Conservation (phyloP, 2,888 invertebrate species). For the Lithosia quadra region DNA sequence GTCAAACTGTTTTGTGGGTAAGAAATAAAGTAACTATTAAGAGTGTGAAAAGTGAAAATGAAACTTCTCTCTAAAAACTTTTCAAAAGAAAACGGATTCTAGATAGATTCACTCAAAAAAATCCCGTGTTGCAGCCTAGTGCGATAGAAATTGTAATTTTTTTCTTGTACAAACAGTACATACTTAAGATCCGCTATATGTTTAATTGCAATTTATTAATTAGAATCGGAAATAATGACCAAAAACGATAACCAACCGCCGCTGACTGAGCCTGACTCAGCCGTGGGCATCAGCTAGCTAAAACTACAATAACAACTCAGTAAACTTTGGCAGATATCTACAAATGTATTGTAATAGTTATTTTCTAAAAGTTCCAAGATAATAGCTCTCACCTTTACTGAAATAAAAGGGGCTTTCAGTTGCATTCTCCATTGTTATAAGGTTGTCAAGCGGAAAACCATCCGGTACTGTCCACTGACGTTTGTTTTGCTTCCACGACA, state of each 20-base stretch:
- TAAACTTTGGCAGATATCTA: too few relatives aligned
- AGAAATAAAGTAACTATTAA: neutral
- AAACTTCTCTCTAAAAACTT: neutral
- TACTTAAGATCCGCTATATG: too few relatives aligned
- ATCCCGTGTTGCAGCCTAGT: too few relatives aligned
- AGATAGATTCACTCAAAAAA: neutral
- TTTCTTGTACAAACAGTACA: too few relatives aligned
- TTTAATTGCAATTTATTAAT: too few relatives aligned
- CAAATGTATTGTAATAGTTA: neutral
- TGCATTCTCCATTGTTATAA: slow-evolving; percentile 15
- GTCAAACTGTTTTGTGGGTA: neutral
- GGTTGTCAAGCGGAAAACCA: slow-evolving; percentile 10
- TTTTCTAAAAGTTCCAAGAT: neutral
- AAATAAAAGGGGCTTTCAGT: slow-evolving; percentile 9
- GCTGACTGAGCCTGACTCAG: too few relatives aligned
- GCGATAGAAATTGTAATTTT: too few relatives aligned
- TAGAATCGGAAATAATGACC: too few relatives aligned
- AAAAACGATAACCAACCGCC: too few relatives aligned
- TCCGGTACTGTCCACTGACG: slow-evolving; percentile 6
- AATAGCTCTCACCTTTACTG: neutral
- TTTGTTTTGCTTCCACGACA: slow-evolving; percentile 10
- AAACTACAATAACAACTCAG: too few relatives aligned
- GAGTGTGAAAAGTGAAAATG: neutral
- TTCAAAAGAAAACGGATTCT: neutral
- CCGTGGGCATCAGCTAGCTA: too few relatives aligned